These are phyloP conservation scores for Steinernema hermaphroditum DNA, from an alignment of 2,888 invertebrate genomes.

Conservation along the genomic window DNA sequence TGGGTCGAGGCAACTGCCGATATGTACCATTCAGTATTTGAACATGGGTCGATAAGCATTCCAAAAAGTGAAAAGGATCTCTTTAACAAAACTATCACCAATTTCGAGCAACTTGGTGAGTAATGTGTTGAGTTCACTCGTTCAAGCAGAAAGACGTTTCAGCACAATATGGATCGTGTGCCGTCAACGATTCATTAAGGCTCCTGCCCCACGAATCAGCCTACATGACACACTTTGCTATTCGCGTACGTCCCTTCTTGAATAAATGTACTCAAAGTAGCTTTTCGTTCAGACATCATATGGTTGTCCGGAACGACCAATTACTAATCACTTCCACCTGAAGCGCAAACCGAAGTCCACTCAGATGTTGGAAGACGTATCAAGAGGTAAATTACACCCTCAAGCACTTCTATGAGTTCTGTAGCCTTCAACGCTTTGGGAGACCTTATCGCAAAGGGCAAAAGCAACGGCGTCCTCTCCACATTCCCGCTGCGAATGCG, in stretches of 20 bases:
- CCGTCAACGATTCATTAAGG: neutral
- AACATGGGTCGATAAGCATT: neutral
- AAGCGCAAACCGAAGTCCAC: slow-evolving; percentile 40
- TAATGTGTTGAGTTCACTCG: neutral
- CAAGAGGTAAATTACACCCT: slow-evolving; percentile 37
- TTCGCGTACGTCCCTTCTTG: neutral
- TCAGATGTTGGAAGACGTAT: slow-evolving; percentile 38
- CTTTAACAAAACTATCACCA: slow-evolving; percentile 10
- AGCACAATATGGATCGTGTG: neutral
- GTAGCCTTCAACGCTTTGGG: slow-evolving; percentile 2
- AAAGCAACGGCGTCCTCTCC: slow-evolving; percentile 39
- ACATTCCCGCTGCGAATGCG: slow-evolving; percentile 46
- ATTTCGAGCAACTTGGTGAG: neutral
- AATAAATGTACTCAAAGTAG: neutral
- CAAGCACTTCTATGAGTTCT: neutral
- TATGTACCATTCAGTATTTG: slow-evolving; percentile 37
- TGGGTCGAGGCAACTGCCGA: slow-evolving; percentile 54
- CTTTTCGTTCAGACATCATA: slow-evolving; percentile 16
- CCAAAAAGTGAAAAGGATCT: slow-evolving; percentile 11
- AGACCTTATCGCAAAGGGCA: slow-evolving; percentile 25
- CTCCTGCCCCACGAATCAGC: slow-evolving; percentile 7
- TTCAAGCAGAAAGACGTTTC: neutral
- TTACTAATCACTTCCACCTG: slow-evolving; percentile 42
- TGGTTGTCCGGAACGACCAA: slow-evolving; percentile 34
- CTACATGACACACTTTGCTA: slow-evolving; percentile 22